phyloP scores from a whole-genome alignment of 2,797 vertebrate species.

The Crenuchus spilurus region DNA sequence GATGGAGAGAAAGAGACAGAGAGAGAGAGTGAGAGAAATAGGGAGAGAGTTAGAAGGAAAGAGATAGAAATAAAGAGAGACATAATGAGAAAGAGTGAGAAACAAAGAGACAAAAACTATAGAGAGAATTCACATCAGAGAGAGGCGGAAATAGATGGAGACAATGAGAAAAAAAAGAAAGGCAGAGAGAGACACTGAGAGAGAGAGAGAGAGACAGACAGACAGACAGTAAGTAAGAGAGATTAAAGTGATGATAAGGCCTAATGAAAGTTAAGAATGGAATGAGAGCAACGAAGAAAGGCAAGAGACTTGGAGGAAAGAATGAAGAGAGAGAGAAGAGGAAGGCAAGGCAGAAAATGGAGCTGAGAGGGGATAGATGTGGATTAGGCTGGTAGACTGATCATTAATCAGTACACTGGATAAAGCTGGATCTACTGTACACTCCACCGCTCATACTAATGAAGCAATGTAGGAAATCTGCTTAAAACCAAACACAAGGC shows the following conservation, averaged over 20 bases:
- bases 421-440: slow-evolving; percentile 1
- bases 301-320: slow-evolving; percentile 25
- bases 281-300: background rate
- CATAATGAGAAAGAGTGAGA: background rate
- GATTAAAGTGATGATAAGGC: too few relatives aligned
- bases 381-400: slow-evolving; percentile 1
- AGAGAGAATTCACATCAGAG: too few relatives aligned
- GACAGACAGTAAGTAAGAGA: too few relatives aligned
- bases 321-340: slow-evolving; percentile 55
- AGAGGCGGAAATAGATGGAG: background rate
- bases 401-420: slow-evolving; percentile 19
- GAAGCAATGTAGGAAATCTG: slow-evolving; percentile 1
- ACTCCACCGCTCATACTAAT: background rate
- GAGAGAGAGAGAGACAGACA: too few relatives aligned
- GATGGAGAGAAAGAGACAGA: background rate
- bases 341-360: slow-evolving; percentile 48
- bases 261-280: too few relatives aligned
- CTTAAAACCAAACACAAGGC: background rate
- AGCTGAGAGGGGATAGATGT: slow-evolving; percentile 16
- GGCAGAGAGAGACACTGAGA: background rate
- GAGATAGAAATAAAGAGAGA: background rate
- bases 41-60: too few relatives aligned
- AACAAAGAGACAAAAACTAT: background rate
- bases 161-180: background rate
- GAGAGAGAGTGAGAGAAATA: background rate